Evolutionary conservation across 2,113 vertebrate genomes (phyloP).

Genomic region (Melanerpes formicivorus): DNA sequence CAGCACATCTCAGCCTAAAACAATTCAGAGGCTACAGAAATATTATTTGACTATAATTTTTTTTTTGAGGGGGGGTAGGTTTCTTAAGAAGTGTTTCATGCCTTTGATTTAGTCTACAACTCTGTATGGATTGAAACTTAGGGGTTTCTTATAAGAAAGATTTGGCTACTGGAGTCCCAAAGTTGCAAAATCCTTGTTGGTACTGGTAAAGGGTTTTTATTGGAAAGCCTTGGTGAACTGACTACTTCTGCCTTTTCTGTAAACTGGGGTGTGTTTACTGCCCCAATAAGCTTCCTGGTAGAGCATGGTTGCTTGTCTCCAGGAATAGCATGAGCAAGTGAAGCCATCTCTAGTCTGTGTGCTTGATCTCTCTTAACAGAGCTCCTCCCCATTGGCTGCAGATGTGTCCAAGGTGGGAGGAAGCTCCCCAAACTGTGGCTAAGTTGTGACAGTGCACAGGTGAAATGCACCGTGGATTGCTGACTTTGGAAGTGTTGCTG

Average conservation of each 20-base stretch:
- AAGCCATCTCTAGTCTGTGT: neutral
- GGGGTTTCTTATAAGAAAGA: neutral
- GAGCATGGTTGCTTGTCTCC: neutral
- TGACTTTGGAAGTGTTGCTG: neutral
- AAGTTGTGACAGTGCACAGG: neutral
- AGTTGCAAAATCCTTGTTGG: neutral
- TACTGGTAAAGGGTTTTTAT: neutral
- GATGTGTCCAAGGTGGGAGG: neutral
- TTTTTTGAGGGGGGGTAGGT: too few relatives aligned
- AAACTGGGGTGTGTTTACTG: neutral
- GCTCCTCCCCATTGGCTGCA: accelerated
- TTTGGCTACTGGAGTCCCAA: neutral
- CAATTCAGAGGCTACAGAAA: neutral
- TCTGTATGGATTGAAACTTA: neutral
- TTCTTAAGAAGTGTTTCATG: neutral
- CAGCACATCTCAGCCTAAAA: neutral
- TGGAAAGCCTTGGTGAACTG: neutral
- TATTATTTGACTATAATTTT: neutral
- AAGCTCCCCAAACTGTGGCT: neutral
- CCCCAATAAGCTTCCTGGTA: neutral
- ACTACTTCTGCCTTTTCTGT: neutral
- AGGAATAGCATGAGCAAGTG: accelerated
- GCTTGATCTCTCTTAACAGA: neutral
- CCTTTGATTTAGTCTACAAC: neutral
- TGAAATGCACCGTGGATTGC: neutral